Base-by-base conservation (phyloP, 64 coral and sea anemone species). In the Porites lutea region DNA sequence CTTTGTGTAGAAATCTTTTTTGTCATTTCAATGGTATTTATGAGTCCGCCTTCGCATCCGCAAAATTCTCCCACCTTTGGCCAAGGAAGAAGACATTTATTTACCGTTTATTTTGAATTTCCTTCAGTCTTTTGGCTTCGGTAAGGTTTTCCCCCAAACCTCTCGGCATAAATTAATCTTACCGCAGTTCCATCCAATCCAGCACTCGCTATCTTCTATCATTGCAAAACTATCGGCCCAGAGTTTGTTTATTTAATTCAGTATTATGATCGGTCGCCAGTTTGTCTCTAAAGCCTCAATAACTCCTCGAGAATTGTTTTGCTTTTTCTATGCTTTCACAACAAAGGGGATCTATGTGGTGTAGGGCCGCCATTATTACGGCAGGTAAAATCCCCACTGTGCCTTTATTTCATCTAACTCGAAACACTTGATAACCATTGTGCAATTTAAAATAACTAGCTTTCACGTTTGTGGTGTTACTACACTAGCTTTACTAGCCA, bases 241-340 rank as follows among this genome's bases (percentile, higher is more conserved):
- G 52, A 2, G 48, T 84, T 84, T 84, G 81, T 84, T 84, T 84
- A 64, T 64, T 69, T 84, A 51, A 52, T 52, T 51, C 61, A 68
- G 69, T 51, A 84, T 84, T 51, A 84, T 84, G n/a, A 48, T 52
- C 4, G 46, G 59, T 48, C 81, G 47, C 81, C 81, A 84, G 81
- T 84, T 84, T 64, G 81, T 68, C 81, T 84, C 81, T 48, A 84
- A 68, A 84, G 10, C 67, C 63, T 69, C 81, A 84, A 84, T 84
- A 84, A 68, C 81, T 68, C 61, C 52, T 84, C 59, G 18, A 68
- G 11, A 8, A 84, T 84, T 84, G 81, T 84, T 84, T n/a, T 52
- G 3, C 62, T 69, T 84, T 84, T 47, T 14, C 2, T 19, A 64
- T 50, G 79, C 55, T 47, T 83, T 44, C 1, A 15, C 11, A 52